A percentile compares a stretch with the other conserved stretches of the same genome.
Evolutionary conservation across 2,113 vertebrate species (phyloP).

Genomic region (Epinephelus moara): DNA sequence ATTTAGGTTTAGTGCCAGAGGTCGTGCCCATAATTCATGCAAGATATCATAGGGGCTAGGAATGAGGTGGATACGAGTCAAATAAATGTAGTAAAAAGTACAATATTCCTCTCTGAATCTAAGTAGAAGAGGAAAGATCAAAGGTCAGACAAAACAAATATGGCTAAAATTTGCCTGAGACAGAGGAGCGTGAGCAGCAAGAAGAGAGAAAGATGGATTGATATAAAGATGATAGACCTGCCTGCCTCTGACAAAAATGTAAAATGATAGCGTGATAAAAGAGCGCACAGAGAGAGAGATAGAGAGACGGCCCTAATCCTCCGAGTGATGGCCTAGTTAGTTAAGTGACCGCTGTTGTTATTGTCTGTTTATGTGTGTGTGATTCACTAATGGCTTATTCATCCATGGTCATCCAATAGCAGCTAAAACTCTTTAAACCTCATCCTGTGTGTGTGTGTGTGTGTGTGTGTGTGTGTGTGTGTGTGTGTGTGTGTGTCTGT

Average conservation of each 20-base stretch:
- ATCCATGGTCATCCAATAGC: conserved; percentile 41
- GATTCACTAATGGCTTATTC: conserved; percentile 64
- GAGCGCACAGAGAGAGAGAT: conserved; percentile 13
- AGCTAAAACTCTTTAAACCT: conserved; percentile 10
- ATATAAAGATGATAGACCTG: background rate
- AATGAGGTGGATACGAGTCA: too few relatives aligned
- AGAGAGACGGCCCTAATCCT: conserved; percentile 44
- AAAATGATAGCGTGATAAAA: background rate
- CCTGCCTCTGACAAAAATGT: background rate
- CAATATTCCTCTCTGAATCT: too few relatives aligned
- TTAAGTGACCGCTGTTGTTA: conserved; percentile 29
- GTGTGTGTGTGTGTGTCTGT: conserved; percentile 20
- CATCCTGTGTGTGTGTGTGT: conserved; percentile 7
- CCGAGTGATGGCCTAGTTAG: conserved; percentile 61
- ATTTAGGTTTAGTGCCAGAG: too few relatives aligned
- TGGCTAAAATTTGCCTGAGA: too few relatives aligned
- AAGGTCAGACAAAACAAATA: conserved; percentile 10
- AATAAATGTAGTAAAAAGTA: too few relatives aligned
- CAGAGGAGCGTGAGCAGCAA: background rate
- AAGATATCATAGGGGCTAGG: too few relatives aligned
- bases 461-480: conserved; percentile 19
- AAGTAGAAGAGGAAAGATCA: background rate
- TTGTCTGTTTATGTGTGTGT: conserved; percentile 57
- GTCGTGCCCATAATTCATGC: too few relatives aligned
- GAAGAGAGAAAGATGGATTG: background rate